Conservation (phyloP, 2,888 invertebrate genomes). For the Dasysyrphus tricinctus region DNA sequence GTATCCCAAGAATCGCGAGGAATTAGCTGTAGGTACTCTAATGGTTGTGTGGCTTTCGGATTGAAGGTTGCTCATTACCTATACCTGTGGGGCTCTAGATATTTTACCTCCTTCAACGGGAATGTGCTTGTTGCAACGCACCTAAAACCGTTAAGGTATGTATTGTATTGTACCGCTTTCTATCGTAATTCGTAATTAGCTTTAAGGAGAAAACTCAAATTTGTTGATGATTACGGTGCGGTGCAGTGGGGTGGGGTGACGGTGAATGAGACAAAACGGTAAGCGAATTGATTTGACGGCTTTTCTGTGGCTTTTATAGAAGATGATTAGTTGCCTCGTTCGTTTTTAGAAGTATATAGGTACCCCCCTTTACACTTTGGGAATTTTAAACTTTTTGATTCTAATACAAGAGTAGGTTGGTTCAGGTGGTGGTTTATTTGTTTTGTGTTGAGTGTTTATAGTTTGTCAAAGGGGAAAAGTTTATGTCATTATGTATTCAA, state of each 20-base stretch:
- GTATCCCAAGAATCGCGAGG: slow-evolving; percentile 57
- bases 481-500: slow-evolving; percentile 14
- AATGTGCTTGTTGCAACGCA: slow-evolving; percentile 19
- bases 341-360: background rate
- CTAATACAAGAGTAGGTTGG: background rate
- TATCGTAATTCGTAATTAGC: slow-evolving; percentile 43
- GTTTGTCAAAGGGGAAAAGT: background rate
- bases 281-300: slow-evolving; percentile 50
- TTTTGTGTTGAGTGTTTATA: background rate
- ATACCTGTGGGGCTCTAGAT: background rate
- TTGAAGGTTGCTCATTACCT: slow-evolving; percentile 27
- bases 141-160: slow-evolving; percentile 20
- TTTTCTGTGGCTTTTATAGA: slow-evolving; percentile 49
- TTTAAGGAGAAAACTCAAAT: slow-evolving; percentile 47
- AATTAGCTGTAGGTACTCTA: slow-evolving; percentile 51
- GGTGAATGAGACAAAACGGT: background rate
- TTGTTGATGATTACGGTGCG: background rate
- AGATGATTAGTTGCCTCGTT: slow-evolving; percentile 47
- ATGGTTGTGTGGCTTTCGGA: slow-evolving; percentile 40
- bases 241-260: background rate
- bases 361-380: slow-evolving; percentile 7
- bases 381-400: slow-evolving; percentile 21
- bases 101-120: slow-evolving; percentile 11
- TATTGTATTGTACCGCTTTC: slow-evolving; percentile 17
- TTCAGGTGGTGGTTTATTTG: background rate